Evolutionary conservation across 2,888 invertebrate genomes (phyloP), one percentile per base, ranked within the genome.

Genomic region (Eulithis testata): DNA sequence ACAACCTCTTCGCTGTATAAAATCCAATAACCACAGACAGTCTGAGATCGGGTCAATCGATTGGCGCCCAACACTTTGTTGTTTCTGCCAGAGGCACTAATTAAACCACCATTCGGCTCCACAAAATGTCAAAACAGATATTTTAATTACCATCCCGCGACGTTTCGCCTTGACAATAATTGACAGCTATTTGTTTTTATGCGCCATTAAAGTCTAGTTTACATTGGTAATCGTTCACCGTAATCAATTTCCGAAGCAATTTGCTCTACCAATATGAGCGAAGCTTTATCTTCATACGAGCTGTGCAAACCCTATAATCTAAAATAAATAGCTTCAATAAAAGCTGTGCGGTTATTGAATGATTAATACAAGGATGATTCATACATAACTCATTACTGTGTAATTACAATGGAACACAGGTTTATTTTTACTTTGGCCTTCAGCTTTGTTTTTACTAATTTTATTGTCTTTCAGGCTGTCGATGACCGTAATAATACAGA

Each of bases 31-130:
- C 76, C 73, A 79, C 75, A 73, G 76, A 74, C 79, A 77, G 65
- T 68, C 72, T 43, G 81, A 91, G 91, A 91, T 91, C 82, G 84
- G 90, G 90, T 88, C 89, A 86, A 71, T 68, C 71, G 90, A 91
- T 90, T 86, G 78, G 73, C 78, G 79, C 73, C 77, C 78, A 77
- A 80, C 78, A 81, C 81, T 79, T 79, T 76, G 77, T 78, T 77
- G 78, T 76, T 76, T 73, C 71, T 74, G 70, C 72, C 65, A 63
- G 60, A 70, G 63, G 73, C 78, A 73, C 79, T 80, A 82, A 84
- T 84, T 82, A 80, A 79, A 74, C 71, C 71, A 69, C 73, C 69
- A 71, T 70, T 73, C 63, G 62, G 70, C 63, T 73, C 65, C 68
- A 64, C 69, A 68, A 72, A 73, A 71, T 74, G 76, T 76, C 73